Conservation (phyloP, 2,113 vertebrate species). For the Lathamus discolor region DNA sequence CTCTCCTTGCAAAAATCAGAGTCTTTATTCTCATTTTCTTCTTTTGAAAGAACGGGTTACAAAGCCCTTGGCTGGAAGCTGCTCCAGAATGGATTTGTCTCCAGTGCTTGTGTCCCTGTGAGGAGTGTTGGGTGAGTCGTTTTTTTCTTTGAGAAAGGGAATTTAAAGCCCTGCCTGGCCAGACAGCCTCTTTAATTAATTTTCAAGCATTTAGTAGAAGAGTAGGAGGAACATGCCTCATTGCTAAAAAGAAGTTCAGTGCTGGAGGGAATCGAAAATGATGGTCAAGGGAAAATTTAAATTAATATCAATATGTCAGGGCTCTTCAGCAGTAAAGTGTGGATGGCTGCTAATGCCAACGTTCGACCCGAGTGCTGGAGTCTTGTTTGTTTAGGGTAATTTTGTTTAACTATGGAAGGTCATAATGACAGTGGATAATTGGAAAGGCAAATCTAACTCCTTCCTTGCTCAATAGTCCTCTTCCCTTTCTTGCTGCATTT, state of each 20-base stretch:
- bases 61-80: background rate
- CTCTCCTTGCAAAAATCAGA: background rate
- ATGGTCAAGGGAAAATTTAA: constrained; percentile 41
- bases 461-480: background rate
- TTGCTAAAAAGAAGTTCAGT: background rate
- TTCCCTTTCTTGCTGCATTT: background rate
- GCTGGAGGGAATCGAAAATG: constrained; percentile 15
- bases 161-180: constrained; percentile 10
- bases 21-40: background rate
- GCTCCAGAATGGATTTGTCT: background rate
- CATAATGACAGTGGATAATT: background rate
- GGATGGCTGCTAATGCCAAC: background rate
- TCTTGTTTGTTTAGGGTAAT: constrained; percentile 25
- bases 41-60: background rate
- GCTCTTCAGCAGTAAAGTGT: background rate
- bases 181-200: constrained; percentile 35
- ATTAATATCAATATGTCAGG: background rate
- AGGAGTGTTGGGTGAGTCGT: background rate
- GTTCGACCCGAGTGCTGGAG: accelerated
- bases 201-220: constrained; percentile 28
- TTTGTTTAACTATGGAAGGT: constrained; percentile 4
- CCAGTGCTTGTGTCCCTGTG: accelerated
- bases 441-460: background rate
- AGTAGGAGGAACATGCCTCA: background rate
- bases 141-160: background rate